phyloP scores from a whole-genome alignment of 2,797 vertebrate genomes.

The Harpagifer antarcticus region DNA sequence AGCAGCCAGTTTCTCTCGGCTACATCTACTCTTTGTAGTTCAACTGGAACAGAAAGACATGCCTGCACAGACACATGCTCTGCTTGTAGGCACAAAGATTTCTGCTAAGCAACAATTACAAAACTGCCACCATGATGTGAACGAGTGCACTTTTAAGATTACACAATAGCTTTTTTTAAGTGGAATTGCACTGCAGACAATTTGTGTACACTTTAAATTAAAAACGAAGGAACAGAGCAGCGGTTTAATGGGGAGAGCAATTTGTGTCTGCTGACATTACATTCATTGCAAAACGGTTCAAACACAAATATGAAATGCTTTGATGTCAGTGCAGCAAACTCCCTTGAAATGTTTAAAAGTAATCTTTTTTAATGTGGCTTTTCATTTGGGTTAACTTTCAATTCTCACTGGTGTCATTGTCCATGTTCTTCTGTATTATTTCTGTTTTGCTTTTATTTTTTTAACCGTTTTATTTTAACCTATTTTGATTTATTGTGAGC shows the following conservation, averaged over 20 bases:
- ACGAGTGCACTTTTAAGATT: conserved; percentile 14
- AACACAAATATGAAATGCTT: not conserved
- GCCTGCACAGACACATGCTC: not conserved
- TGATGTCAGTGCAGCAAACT: not conserved
- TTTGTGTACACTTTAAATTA: conserved; percentile 33
- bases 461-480: too few species aligned
- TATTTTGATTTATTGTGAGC: too few species aligned
- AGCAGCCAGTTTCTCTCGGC: conserved; percentile 28
- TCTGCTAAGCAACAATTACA: conserved; percentile 20
- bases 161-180: conserved; percentile 13
- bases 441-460: too few species aligned
- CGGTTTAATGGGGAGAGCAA: conserved; percentile 14
- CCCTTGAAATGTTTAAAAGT: too few species aligned
- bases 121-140: conserved; percentile 9
- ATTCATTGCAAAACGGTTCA: not conserved
- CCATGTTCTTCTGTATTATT: too few species aligned
- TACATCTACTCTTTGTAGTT: conserved; percentile 16
- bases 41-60: conserved; percentile 12
- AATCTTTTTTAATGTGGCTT: too few species aligned
- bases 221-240: conserved; percentile 25
- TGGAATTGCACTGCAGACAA: conserved; percentile 6
- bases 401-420: too few species aligned
- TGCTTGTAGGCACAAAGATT: conserved; percentile 3
- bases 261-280: not conserved
- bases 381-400: too few species aligned